Conservation (phyloP, 2,888 invertebrate genomes). For the Drosophila histrio region DNA sequence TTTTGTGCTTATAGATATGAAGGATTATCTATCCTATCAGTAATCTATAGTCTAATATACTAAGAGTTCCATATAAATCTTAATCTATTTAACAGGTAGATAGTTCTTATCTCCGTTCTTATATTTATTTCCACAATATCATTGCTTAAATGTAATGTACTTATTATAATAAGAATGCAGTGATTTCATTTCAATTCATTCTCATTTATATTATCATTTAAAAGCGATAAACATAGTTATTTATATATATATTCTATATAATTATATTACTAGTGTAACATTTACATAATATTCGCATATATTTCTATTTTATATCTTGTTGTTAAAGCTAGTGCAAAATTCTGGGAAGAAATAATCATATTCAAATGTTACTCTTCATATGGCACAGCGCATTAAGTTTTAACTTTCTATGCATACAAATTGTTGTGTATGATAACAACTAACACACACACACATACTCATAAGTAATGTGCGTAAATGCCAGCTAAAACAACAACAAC, state of each 20-base stretch:
- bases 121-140: background rate
- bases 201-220: background rate
- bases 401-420: conserved; percentile 60
- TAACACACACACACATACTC: conserved; percentile 21
- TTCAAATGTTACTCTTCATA: conserved; percentile 33
- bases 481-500: conserved; percentile 35
- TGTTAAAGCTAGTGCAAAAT: conserved; percentile 38
- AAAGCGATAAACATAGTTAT: background rate
- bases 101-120: too few species aligned
- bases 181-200: background rate
- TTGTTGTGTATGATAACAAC: conserved; percentile 40
- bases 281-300: conserved; percentile 1
- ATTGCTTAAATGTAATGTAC: background rate
- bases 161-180: background rate
- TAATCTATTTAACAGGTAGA: too few species aligned
- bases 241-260: background rate
- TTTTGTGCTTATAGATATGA: too few species aligned
- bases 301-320: background rate
- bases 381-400: conserved; percentile 44
- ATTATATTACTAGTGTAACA: background rate
- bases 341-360: conserved; percentile 41
- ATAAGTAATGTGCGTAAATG: conserved; percentile 48
- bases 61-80: too few species aligned
- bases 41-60: too few species aligned
- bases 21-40: too few species aligned